A percentile compares a stretch with the other conserved stretches of the same genome.
These are phyloP conservation scores for Panthera leo DNA, from an alignment of 2,113 vertebrate species.

Conservation along the genomic window DNA sequence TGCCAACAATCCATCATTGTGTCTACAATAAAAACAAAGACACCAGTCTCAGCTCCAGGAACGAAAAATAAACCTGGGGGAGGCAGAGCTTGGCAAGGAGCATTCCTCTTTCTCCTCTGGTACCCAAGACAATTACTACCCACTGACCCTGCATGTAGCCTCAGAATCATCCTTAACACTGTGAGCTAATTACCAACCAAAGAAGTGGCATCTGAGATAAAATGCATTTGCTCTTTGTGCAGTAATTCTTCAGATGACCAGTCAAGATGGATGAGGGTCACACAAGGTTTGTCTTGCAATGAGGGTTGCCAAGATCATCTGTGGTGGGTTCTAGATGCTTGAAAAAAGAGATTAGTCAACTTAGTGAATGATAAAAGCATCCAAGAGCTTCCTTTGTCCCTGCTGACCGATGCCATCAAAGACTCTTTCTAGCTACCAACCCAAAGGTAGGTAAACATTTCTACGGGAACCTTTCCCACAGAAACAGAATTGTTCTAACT, in stretches of 20 bases:
- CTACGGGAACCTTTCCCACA: neutral
- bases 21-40: slow-evolving; percentile 25
- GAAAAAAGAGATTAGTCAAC: neutral
- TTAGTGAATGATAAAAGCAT: neutral
- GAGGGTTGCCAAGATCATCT: neutral
- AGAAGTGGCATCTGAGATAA: neutral
- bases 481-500: neutral
- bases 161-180: neutral
- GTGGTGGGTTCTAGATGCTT: neutral
- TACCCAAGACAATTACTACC: neutral
- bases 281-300: neutral
- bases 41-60: neutral
- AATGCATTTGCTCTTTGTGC: neutral
- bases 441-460: neutral
- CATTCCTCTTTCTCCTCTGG: neutral
- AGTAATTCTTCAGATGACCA: neutral
- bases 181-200: neutral
- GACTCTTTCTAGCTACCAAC: neutral
- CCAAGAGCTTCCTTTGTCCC: neutral
- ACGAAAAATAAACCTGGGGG: neutral
- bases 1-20: neutral
- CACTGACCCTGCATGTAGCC: neutral
- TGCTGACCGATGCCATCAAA: neutral
- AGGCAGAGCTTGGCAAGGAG: neutral
- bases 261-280: neutral